These are phyloP conservation scores for Gobius niger DNA, from an alignment of 2,113 vertebrate species.

Conservation along the genomic window DNA sequence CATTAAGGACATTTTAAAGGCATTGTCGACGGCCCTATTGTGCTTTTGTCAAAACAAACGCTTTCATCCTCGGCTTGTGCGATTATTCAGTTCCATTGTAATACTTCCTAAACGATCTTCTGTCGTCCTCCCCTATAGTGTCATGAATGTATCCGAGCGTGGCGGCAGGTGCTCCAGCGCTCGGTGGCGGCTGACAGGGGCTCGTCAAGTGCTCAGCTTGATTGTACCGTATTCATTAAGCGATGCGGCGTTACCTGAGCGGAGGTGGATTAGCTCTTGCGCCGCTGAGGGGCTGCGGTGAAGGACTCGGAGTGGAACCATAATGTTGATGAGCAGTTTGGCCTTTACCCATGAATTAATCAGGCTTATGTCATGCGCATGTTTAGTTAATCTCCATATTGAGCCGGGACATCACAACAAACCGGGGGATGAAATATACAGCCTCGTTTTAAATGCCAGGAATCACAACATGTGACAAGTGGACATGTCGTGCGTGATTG, in stretches of 20 bases:
- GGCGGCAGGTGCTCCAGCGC: neutral
- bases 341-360: conserved; percentile 2
- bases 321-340: conserved; percentile 1
- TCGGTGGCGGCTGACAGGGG: neutral
- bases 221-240: neutral
- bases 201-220: neutral
- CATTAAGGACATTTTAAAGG: no score
- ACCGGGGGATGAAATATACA: neutral
- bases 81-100: no score
- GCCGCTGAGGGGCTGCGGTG: neutral
- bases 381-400: conserved; percentile 4
- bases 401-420: neutral
- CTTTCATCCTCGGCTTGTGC: no score
- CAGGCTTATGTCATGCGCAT: neutral
- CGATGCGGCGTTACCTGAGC: neutral
- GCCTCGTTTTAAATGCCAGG: neutral
- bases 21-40: no score
- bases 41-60: no score
- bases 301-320: neutral
- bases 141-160: no score
- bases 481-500: no score
- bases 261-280: conserved; percentile 1
- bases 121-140: no score
- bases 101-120: no score
- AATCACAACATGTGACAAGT: no score